A percentile compares a stretch with the other conserved stretches of the same genome.
phyloP scores from a whole-genome alignment of 2,888 invertebrate species.

The Hyposoter didymator region DNA sequence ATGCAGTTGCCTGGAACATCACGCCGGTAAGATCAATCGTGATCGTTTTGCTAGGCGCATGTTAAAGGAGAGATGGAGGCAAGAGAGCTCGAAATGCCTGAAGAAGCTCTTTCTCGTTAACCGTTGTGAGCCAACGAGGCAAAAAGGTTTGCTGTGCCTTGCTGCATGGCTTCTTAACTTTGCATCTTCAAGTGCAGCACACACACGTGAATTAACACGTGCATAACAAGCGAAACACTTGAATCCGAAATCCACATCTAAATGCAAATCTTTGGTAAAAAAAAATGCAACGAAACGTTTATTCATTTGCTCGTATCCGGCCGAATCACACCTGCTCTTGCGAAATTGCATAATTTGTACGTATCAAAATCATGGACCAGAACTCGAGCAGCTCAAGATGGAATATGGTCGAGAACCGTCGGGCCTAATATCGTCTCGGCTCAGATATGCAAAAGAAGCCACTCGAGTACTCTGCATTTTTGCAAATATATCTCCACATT shows the following conservation, averaged over 20 bases:
- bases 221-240: neutral
- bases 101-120: conserved; percentile 49
- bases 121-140: neutral
- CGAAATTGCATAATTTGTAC: conserved; percentile 72
- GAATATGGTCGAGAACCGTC: conserved; percentile 21
- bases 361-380: conserved; percentile 70
- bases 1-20: conserved; percentile 29
- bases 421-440: neutral
- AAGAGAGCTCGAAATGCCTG: conserved; percentile 24
- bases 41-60: conserved; percentile 48
- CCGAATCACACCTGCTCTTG: conserved; percentile 69
- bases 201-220: neutral
- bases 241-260: conserved; percentile 7
- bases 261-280: conserved; percentile 29
- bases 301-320: conserved; percentile 28
- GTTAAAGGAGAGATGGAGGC: neutral
- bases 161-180: neutral
- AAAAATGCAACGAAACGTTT: neutral
- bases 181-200: neutral
- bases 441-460: neutral
- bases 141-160: neutral
- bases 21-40: conserved; percentile 60
- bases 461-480: conserved; percentile 30
- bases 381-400: conserved; percentile 49
- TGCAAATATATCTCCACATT: conserved; percentile 3